These are phyloP conservation scores for Parasteatoda lunata DNA, from an alignment of 2,888 invertebrate species.

Conservation along the genomic window DNA sequence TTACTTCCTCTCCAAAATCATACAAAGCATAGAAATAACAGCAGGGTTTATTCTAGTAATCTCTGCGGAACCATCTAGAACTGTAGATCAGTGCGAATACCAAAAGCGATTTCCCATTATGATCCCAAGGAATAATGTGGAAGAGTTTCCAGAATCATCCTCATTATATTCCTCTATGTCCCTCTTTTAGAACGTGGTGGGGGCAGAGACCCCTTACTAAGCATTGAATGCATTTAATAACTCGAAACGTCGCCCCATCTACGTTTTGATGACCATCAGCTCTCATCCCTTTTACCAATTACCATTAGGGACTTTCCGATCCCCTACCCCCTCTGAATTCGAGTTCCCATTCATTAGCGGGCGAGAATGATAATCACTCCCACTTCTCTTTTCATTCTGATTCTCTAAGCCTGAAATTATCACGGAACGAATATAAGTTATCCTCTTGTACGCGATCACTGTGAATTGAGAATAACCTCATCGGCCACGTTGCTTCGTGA, in stretches of 20 bases:
- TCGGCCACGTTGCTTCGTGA: not conserved
- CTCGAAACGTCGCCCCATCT: slow-evolving; percentile 18
- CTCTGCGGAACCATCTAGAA: not conserved
- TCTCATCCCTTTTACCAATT: not conserved
- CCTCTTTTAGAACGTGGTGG: not conserved
- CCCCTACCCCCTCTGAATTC: not conserved
- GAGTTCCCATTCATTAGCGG: slow-evolving; percentile 14
- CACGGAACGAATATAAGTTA: slow-evolving; percentile 12
- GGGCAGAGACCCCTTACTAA: not conserved
- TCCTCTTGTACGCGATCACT: not conserved
- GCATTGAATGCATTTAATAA: slow-evolving; percentile 28
- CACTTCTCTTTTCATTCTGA: slow-evolving; percentile 7
- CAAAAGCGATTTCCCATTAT: slow-evolving; percentile 3
- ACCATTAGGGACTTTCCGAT: not conserved
- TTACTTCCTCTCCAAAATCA: not conserved
- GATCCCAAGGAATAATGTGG: not conserved
- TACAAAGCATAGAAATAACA: slow-evolving; percentile 3
- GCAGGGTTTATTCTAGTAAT: not conserved
- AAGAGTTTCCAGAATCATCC: slow-evolving; percentile 12
- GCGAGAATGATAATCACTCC: slow-evolving; percentile 30
- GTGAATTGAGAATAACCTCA: no score
- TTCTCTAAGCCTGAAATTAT: slow-evolving; percentile 19
- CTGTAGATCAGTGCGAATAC: not conserved
- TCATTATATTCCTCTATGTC: slow-evolving; percentile 9
- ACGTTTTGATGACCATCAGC: slow-evolving; percentile 14